Conservation (phyloP, 2,113 vertebrate genomes). For the Indicator maculatus region DNA sequence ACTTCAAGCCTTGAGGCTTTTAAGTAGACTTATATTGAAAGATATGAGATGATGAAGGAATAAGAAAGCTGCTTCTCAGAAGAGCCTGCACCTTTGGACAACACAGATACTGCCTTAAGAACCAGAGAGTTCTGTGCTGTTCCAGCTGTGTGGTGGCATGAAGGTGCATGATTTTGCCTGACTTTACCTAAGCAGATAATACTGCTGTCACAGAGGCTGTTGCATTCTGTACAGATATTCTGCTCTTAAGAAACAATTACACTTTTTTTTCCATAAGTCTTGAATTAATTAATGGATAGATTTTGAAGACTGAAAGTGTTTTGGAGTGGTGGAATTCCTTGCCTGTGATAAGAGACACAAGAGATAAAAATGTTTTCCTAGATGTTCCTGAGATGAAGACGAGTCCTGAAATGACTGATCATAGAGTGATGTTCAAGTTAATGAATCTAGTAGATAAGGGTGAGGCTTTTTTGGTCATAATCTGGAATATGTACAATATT, state of each 20-base stretch:
- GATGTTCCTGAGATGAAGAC: constrained; percentile 48
- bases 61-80: not conserved
- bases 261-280: not conserved
- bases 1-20: not conserved
- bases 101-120: not conserved
- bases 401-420: constrained; percentile 36
- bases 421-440: constrained; percentile 55
- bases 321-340: constrained; percentile 9
- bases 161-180: not conserved
- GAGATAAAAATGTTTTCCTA: constrained; percentile 5
- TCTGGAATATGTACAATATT: constrained; percentile 22
- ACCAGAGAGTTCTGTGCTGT: not conserved
- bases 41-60: not conserved
- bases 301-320: constrained; percentile 26
- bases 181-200: not conserved
- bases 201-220: not conserved
- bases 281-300: constrained; percentile 56
- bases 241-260: not conserved
- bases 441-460: constrained; percentile 50
- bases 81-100: not conserved
- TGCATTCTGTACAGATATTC: not conserved
- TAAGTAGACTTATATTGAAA: not conserved
- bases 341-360: not conserved
- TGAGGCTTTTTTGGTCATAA: not conserved
- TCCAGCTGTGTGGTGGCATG: not conserved